Conservation (phyloP, 2,888 invertebrate species). For the Polylopha cassiicola region DNA sequence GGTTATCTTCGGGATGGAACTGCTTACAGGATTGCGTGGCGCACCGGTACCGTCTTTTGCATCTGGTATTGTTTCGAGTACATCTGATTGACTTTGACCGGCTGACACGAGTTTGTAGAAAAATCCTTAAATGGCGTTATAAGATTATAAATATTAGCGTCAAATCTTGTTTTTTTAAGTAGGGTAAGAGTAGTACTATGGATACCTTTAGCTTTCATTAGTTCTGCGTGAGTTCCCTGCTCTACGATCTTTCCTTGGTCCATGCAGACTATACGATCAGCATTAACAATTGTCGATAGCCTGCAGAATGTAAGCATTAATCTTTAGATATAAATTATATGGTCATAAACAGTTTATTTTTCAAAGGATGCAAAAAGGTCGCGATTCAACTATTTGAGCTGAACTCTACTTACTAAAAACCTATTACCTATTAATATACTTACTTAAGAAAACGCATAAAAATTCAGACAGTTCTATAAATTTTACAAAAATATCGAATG, state of each 20-base stretch:
- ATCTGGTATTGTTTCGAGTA: slow-evolving; percentile 18
- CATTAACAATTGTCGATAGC: slow-evolving; percentile 78
- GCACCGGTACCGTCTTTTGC: slow-evolving; percentile 11
- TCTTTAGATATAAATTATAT: neutral
- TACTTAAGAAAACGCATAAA: no score
- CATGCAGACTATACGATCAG: slow-evolving; percentile 78
- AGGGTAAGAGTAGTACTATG: neutral
- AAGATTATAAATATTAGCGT: no score
- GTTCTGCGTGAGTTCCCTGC: slow-evolving; percentile 79
- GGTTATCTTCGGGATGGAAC: no score
- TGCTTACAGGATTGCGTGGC: no score
- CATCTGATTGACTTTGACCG: slow-evolving; percentile 40
- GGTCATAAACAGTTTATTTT: no score
- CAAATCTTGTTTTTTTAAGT: no score
- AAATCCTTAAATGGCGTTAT: slow-evolving; percentile 43
- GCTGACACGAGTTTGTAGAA: slow-evolving; percentile 78
- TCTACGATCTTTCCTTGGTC: slow-evolving; percentile 79
- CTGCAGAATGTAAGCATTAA: slow-evolving; percentile 28
- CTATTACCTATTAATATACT: no score
- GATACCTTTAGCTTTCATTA: slow-evolving; percentile 51
- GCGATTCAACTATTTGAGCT: no score
- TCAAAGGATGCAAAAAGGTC: no score
- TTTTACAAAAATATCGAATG: no score
- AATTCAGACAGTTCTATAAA: no score
- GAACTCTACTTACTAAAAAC: no score